These are phyloP conservation scores for Parascotia fuliginaria DNA, from an alignment of 2,888 invertebrate species.

Conservation along the genomic window DNA sequence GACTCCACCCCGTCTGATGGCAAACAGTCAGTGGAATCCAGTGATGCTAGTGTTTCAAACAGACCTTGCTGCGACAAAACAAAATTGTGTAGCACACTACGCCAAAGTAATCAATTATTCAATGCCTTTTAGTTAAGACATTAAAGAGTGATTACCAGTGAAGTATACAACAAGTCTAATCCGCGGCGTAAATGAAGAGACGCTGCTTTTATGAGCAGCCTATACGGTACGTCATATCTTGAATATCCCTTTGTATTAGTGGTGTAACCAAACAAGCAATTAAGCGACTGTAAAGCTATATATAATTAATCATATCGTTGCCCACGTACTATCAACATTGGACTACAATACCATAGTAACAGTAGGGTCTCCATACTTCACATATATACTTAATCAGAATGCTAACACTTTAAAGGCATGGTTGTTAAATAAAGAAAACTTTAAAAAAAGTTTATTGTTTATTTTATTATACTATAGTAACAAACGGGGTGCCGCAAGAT, in stretches of 20 bases:
- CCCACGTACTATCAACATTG: constrained; percentile 77
- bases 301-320: constrained; percentile 73
- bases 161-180: background rate
- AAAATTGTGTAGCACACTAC: too few relatives aligned
- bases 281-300: constrained; percentile 68
- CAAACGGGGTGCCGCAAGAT: too few relatives aligned
- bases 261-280: constrained; percentile 70
- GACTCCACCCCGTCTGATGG: too few relatives aligned
- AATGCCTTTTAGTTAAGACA: too few relatives aligned
- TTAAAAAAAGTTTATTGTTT: too few relatives aligned
- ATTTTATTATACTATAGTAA: too few relatives aligned
- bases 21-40: too few relatives aligned
- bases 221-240: constrained; percentile 3
- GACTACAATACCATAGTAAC: constrained; percentile 57
- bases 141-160: background rate
- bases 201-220: background rate
- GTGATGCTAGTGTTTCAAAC: too few relatives aligned
- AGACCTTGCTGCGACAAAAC: background rate
- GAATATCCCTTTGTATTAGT: constrained; percentile 51
- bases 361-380: constrained; percentile 52
- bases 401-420: too few relatives aligned
- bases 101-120: too few relatives aligned
- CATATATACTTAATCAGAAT: too few relatives aligned
- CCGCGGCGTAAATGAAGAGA: background rate
- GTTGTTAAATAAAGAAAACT: too few relatives aligned